Percentiles rank a stretch among this genome's conserved stretches.
Evolutionary conservation across 2,797 vertebrate genomes (phyloP).

Genomic region (Cottoperca gobio): DNA sequence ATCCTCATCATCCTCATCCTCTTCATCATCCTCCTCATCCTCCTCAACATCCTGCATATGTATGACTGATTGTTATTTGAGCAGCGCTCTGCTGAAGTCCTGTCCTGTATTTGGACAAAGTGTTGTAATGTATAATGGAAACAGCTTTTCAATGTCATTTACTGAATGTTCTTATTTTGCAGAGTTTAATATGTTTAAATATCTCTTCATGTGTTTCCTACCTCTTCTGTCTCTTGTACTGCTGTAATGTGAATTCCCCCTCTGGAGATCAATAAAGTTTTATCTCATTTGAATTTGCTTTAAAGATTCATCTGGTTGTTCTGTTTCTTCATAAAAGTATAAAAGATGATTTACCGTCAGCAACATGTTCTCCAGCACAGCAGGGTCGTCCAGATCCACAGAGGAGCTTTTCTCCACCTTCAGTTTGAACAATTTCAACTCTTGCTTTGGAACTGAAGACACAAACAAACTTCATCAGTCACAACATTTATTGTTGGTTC

Average conservation of each 20-base stretch:
- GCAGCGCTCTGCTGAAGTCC: too few relatives aligned
- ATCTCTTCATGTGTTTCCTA: not conserved
- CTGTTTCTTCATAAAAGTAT: not conserved
- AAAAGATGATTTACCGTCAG: conserved; percentile 16
- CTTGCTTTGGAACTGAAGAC: too few relatives aligned
- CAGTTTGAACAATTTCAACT: not conserved
- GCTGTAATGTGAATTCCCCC: not conserved
- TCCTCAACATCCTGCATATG: too few relatives aligned
- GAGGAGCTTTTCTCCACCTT: not conserved
- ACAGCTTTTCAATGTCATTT: not conserved
- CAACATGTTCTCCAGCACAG: conserved; percentile 10
- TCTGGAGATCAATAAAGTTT: not conserved
- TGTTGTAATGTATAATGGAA: not conserved
- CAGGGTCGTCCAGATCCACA: conserved; percentile 18
- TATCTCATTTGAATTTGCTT: not conserved
- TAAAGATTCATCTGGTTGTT: not conserved
- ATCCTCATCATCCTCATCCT: too few relatives aligned
- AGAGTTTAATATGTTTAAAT: not conserved
- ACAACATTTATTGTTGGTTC: not conserved
- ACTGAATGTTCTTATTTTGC: not conserved
- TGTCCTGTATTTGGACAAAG: not conserved
- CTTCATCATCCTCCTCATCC: too few relatives aligned
- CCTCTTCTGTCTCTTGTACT: not conserved
- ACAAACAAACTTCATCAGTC: not conserved
- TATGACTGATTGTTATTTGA: too few relatives aligned